A percentile compares a stretch with the other conserved stretches of the same genome.
Conservation (phyloP, 53 echinoderm and acorn worm species). For the Crossaster papposus region DNA sequence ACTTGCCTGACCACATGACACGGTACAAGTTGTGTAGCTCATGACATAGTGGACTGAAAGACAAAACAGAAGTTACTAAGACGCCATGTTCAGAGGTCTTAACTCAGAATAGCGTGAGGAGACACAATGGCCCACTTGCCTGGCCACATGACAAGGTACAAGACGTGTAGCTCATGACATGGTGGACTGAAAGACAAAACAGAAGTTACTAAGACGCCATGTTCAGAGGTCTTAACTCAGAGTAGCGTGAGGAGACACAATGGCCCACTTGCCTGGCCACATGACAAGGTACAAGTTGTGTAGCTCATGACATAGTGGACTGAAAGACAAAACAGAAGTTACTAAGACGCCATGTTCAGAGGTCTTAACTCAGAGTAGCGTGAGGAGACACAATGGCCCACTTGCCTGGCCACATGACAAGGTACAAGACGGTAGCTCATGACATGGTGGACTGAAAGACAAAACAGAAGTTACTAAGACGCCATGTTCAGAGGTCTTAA, state of each 20-base stretch:
- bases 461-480: slow-evolving; percentile 46
- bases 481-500: slow-evolving; percentile 67
- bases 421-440: slow-evolving; percentile 88
- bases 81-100: slow-evolving; percentile 72
- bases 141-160: slow-evolving; percentile 95
- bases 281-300: slow-evolving; percentile 89
- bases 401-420: slow-evolving; percentile 96
- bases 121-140: slow-evolving; percentile 98
- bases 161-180: slow-evolving; percentile 89
- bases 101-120: slow-evolving; percentile 88
- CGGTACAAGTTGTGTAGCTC: slow-evolving; percentile 90
- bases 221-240: slow-evolving; percentile 66
- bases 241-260: slow-evolving; percentile 90
- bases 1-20: slow-evolving; percentile 97
- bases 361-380: slow-evolving; percentile 80
- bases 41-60: slow-evolving; percentile 76
- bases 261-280: slow-evolving; percentile 99
- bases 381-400: slow-evolving; percentile 98
- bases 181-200: slow-evolving; percentile 59
- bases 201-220: slow-evolving; percentile 68
- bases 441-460: slow-evolving; percentile 70
- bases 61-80: slow-evolving; percentile 39
- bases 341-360: slow-evolving; percentile 68
- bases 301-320: slow-evolving; percentile 86
- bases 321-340: slow-evolving; percentile 16